These are phyloP conservation scores for Chesias legatella DNA, from an alignment of 2,888 invertebrate species.

Conservation along the genomic window DNA sequence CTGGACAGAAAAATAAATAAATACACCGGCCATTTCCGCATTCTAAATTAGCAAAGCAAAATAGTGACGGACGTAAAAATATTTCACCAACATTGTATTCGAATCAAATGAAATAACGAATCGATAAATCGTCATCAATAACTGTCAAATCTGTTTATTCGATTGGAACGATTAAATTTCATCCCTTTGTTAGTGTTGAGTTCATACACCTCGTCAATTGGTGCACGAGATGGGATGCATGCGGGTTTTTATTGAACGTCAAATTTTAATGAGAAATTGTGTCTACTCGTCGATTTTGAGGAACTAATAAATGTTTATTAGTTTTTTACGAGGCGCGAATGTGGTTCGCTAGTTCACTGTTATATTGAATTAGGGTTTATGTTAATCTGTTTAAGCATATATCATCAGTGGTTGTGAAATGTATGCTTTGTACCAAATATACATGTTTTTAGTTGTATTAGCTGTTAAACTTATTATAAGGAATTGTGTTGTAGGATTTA, in stretches of 20 bases:
- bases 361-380: no score
- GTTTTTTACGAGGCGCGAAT: slow-evolving; percentile 14
- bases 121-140: slow-evolving; percentile 34
- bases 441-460: no score
- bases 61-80: slow-evolving; percentile 8
- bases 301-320: slow-evolving; percentile 2
- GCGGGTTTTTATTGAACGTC: slow-evolving; percentile 28
- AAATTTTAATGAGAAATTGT: slow-evolving; percentile 21
- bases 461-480: no score
- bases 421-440: no score
- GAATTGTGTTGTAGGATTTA: no score
- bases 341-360: slow-evolving; percentile 24
- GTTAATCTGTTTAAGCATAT: no score
- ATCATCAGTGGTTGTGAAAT: no score
- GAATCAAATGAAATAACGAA: slow-evolving; percentile 17
- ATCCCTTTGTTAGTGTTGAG: slow-evolving; percentile 32
- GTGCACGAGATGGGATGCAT: slow-evolving; percentile 24
- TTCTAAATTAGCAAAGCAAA: neutral
- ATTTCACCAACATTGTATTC: slow-evolving; percentile 10
- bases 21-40: slow-evolving; percentile 6
- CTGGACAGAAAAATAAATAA: neutral
- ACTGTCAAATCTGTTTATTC: slow-evolving; percentile 31
- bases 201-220: slow-evolving; percentile 36
- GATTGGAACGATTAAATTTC: slow-evolving; percentile 34
- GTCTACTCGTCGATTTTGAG: slow-evolving; percentile 4